Evolutionary conservation across 2,888 invertebrate genomes (phyloP).

Genomic region (Hydropsyche betteni): DNA sequence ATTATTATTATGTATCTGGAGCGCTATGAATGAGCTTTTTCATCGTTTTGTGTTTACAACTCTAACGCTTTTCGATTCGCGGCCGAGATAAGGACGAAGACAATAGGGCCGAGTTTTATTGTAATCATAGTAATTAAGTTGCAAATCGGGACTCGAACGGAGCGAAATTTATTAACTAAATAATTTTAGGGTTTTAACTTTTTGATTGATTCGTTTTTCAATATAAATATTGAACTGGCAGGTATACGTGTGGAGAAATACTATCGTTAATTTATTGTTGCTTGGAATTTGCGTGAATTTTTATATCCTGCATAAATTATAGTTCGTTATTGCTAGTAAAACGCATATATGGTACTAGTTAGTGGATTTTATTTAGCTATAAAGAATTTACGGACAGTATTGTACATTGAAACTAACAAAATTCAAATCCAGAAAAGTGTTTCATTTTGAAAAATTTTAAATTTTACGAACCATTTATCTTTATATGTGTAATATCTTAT

Average conservation of each 20-base stretch:
- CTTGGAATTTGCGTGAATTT: not conserved
- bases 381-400: too few species aligned
- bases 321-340: too few species aligned
- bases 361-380: too few species aligned
- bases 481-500: too few species aligned
- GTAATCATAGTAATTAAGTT: constrained; percentile 30
- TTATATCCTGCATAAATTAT: too few species aligned
- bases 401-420: too few species aligned
- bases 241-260: not conserved
- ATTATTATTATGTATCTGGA: not conserved
- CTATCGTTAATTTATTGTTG: too few species aligned
- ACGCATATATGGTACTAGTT: too few species aligned
- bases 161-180: constrained; percentile 8
- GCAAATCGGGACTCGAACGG: not conserved
- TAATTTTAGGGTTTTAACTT: not conserved
- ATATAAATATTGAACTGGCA: not conserved
- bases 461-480: too few species aligned
- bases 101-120: constrained; percentile 17
- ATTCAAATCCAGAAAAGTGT: too few species aligned
- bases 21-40: not conserved
- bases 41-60: constrained; percentile 7
- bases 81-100: constrained; percentile 14
- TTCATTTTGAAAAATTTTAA: too few species aligned
- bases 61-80: constrained; percentile 7
- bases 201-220: not conserved